A percentile compares a stretch with the other conserved stretches of the same genome.
Evolutionary conservation across 2,797 vertebrate species (phyloP).

Genomic region (Lacerta agilis): DNA sequence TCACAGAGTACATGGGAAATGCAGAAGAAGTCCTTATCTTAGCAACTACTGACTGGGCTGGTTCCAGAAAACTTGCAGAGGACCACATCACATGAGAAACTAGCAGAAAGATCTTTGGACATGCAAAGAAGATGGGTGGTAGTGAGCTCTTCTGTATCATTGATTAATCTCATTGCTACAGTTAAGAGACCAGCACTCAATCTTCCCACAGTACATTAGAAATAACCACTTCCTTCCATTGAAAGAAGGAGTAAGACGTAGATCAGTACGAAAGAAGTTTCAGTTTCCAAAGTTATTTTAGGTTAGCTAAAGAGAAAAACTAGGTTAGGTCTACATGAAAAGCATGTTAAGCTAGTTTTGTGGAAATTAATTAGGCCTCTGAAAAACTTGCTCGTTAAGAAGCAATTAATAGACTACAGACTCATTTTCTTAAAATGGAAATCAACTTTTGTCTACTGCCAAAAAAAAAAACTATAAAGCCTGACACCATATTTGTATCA

Average conservation of each 20-base stretch:
- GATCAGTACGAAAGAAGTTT: conserved; percentile 26
- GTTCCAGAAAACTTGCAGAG: not conserved
- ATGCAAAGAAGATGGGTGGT: not conserved
- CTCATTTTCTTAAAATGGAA: conserved; percentile 51
- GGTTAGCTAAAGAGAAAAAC: conserved; percentile 38
- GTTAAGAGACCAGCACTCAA: not conserved
- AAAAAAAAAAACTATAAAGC: conserved; percentile 46
- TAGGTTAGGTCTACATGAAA: conserved; percentile 16
- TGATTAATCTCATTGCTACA: no score
- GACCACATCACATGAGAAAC: not conserved
- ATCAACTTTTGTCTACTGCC: conserved; percentile 39
- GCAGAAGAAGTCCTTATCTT: not conserved
- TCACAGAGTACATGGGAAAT: not conserved
- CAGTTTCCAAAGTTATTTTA: conserved; percentile 26
- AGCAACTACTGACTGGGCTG: not conserved
- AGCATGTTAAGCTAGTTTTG: conserved; percentile 27
- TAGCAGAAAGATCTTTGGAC: not conserved
- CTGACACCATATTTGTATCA: conserved; percentile 60
- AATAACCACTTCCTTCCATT: conserved; percentile 15
- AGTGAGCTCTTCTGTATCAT: not conserved
- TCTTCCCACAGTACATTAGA: not conserved
- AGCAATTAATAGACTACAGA: conserved; percentile 43
- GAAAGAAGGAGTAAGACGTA: conserved; percentile 14
- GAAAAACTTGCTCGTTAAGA: conserved; percentile 33
- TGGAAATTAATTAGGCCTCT: conserved; percentile 14